Evolutionary conservation across 2,113 vertebrate species (phyloP).

Genomic region (Limnothrissa miodon): DNA sequence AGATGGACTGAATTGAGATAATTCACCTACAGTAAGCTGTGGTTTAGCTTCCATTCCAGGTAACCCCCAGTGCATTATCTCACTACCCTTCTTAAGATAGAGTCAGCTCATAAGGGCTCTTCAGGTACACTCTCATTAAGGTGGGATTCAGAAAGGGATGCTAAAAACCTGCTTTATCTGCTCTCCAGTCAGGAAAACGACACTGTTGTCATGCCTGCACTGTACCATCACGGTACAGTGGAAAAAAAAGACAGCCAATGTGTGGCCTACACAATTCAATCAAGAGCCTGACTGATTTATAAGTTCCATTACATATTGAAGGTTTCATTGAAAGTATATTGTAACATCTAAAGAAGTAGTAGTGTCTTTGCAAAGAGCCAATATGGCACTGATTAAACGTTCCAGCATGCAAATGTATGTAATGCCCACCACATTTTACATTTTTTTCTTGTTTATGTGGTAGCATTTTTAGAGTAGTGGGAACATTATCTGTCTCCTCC

Average conservation of each 20-base stretch:
- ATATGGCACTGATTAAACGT: too few relatives aligned
- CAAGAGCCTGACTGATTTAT: too few relatives aligned
- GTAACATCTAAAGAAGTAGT: too few relatives aligned
- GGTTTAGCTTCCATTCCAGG: slow-evolving; percentile 26
- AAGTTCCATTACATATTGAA: too few relatives aligned
- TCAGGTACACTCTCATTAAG: slow-evolving; percentile 46
- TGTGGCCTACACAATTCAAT: too few relatives aligned
- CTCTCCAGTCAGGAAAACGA: neutral
- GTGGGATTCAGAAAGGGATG: slow-evolving; percentile 39
- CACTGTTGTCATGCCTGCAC: neutral
- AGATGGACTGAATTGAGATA: slow-evolving; percentile 44
- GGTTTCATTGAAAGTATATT: too few relatives aligned
- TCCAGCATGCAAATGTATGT: too few relatives aligned
- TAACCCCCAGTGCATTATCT: slow-evolving; percentile 42
- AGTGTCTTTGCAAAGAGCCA: too few relatives aligned
- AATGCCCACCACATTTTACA: too few relatives aligned
- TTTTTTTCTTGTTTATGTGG: neutral
- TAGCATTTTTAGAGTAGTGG: neutral
- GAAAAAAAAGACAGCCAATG: neutral
- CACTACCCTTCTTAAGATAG: slow-evolving; percentile 44
- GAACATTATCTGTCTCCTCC: neutral
- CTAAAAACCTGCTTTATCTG: slow-evolving; percentile 22
- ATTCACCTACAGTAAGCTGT: slow-evolving; percentile 36
- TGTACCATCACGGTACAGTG: neutral
- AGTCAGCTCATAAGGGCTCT: slow-evolving; percentile 42